phyloP scores from a whole-genome alignment of 2,888 invertebrate species.

The Tupiocoris notatus region DNA sequence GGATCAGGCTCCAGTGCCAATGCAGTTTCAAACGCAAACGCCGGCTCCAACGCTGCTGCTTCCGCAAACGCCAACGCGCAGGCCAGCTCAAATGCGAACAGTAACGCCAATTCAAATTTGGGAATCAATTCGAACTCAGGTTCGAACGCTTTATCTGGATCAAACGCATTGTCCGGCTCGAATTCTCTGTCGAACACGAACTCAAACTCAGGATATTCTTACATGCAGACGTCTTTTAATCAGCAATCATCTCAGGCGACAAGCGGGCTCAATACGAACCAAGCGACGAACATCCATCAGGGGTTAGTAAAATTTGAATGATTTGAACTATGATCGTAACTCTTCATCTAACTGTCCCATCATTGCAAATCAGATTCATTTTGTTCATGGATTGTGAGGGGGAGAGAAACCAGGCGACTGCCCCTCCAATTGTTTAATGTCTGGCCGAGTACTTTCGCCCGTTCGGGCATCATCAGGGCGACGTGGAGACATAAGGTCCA shows the following conservation, averaged over 20 bases:
- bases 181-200: slow-evolving; percentile 21
- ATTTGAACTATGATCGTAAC: background rate
- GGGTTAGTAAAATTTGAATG: slow-evolving; percentile 15
- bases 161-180: slow-evolving; percentile 9
- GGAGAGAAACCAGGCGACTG: too few species aligned
- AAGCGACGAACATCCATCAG: background rate
- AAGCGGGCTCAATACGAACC: slow-evolving; percentile 10
- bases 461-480: too few species aligned
- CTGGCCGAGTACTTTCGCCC: too few species aligned
- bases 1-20: background rate
- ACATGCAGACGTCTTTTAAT: slow-evolving; percentile 1
- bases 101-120: background rate
- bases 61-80: background rate
- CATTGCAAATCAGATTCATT: too few species aligned
- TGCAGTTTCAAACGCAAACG: background rate
- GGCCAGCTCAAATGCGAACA: slow-evolving; percentile 7
- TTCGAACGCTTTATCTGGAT: slow-evolving; percentile 9
- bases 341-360: too few species aligned
- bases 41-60: background rate
- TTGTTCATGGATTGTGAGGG: too few species aligned
- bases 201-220: slow-evolving; percentile 7
- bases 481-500: too few species aligned
- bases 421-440: too few species aligned
- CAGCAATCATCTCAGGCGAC: slow-evolving; percentile 18
- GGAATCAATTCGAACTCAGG: background rate